Base-by-base conservation (phyloP, 2,888 invertebrate genomes). In the Troilus luridus region DNA sequence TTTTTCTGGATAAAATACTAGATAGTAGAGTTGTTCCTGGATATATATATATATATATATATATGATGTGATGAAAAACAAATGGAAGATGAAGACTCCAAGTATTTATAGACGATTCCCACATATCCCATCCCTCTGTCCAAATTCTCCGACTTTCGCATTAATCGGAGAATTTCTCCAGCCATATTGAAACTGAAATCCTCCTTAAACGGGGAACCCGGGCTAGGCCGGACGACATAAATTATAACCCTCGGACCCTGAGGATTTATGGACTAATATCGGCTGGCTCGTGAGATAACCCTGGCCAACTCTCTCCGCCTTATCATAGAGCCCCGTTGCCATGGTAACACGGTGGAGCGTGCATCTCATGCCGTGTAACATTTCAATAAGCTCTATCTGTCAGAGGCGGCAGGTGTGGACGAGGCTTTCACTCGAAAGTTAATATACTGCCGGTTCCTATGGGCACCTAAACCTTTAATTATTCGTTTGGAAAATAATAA, bases 381-480 rank as follows among this genome's bases (percentile, higher is more conserved):
- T 85, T 56, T 85, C 85, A 85, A 85, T 85, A 85, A 56, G 85
- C 21, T 56, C n/a, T 85, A 85, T 85, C 85, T 85, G 21, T n/a
- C 11, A 5, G n/a, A n/a, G n/a, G 56, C n/a, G 56, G 56, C 85
- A 56, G 85, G 85, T 85, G 54, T 85, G n/a, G 72, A 54, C 12
- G n/a, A n/a, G n/a, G n/a, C 85, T 85, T 85, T 85, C 85, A 56
- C n/a, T 56, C n/a, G 85, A 85, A 85, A 85, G 85, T 56, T 54
- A 41, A 85, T 56, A 56, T 12, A n/a, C 0, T 19, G 7, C 21
- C 17, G 17, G 27, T 14, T 9, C 72, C 19, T n/a, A 8, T 17
- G 7, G 14, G 0, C 0, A 77, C 5, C 27, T 27, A 1, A 6
- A 77, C 27, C n/a, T 27, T 72, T 27, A 77, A 77, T 77, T 77